phyloP scores from a whole-genome alignment of 2,888 invertebrate genomes.

The Endotricha flammealis region DNA sequence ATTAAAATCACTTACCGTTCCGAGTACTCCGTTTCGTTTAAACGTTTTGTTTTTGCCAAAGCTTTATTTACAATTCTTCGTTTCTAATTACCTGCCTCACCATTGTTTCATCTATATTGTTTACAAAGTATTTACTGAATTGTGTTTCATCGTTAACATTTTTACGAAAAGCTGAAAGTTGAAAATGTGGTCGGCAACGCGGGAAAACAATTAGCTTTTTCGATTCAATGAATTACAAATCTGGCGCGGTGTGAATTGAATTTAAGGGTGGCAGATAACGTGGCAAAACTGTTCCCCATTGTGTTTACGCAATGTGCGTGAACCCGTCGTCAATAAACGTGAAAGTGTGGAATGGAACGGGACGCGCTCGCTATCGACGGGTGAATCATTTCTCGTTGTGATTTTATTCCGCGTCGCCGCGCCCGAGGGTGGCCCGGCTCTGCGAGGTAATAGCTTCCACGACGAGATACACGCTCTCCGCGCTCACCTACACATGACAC shows the following conservation, averaged over 20 bases:
- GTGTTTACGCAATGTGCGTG: slow-evolving; percentile 51
- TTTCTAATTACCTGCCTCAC: slow-evolving; percentile 25
- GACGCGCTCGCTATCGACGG: slow-evolving; percentile 45
- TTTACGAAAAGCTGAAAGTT: not conserved
- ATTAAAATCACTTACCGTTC: slow-evolving; percentile 72
- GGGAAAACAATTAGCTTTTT: slow-evolving; percentile 17
- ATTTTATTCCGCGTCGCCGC: slow-evolving; percentile 60
- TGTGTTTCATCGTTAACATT: too few relatives aligned
- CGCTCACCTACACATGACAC: slow-evolving; percentile 52
- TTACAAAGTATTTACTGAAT: not conserved
- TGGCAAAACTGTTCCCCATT: slow-evolving; percentile 37
- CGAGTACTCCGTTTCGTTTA: slow-evolving; percentile 42
- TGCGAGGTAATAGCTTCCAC: slow-evolving; percentile 58
- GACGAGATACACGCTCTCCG: slow-evolving; percentile 50
- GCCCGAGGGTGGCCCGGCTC: slow-evolving; percentile 42
- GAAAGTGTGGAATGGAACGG: slow-evolving; percentile 27
- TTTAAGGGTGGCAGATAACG: slow-evolving; percentile 35
- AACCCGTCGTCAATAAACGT: slow-evolving; percentile 44
- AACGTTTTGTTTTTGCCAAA: slow-evolving; percentile 43
- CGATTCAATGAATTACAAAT: slow-evolving; percentile 16
- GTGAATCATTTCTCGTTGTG: slow-evolving; percentile 67
- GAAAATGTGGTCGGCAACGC: not conserved
- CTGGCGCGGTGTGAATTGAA: slow-evolving; percentile 23
- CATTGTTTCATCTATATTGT: not conserved
- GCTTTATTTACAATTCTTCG: slow-evolving; percentile 33